Evolutionary conservation across 1,140 invertebrate genomes (phyloP), one percentile per base, ranked within the genome.

Genomic region (Drosophila eugracilis): DNA sequence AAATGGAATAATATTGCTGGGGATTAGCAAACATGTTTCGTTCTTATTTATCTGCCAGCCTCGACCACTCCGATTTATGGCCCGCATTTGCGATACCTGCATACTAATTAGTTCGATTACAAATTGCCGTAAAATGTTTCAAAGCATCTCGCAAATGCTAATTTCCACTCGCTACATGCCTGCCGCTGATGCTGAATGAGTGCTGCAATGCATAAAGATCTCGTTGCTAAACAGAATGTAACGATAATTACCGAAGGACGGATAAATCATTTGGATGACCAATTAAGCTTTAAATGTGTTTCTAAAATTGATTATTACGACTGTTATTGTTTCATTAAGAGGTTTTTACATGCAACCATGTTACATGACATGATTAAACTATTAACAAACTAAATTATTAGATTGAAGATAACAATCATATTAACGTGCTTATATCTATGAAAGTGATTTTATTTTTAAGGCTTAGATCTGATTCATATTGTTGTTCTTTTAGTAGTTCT

Each of bases 101-200:
- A 65, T 65, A 65, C 58, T 65, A 65, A 65, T 65, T 65, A 48
- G 62, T 48, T 39, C 32, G 41, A 39, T 65, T 63, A 65, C 62
- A 63, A 65, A 65, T 39, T 65, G 57, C 65, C 59, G 60, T 36
- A 44, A 66, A 53, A 44, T 12, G 37, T 15, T 26, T 19, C n/a
- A 52, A 26, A 28, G 24, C 58, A 37, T 22, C 58, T 47, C 39
- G 15, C 42, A 28, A 65, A 49, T 63, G 41, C 15, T 24, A 62
- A 65, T 37, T 48, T 17, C 12, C 10, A 41, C 32, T 53, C n/a
- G n/a, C n/a, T n/a, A n/a, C n/a, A 49, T 28, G 26, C 12, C 44
- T 34, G 44, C 60, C 50, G 52, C 21, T 58, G 15, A n/a, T 32
- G 37, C 26, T 10, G 10, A 57, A 22, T 22, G 36, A 14, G 26